Conservation (phyloP, 1,140 invertebrate genomes). For the Pollicipes pollicipes region DNA sequence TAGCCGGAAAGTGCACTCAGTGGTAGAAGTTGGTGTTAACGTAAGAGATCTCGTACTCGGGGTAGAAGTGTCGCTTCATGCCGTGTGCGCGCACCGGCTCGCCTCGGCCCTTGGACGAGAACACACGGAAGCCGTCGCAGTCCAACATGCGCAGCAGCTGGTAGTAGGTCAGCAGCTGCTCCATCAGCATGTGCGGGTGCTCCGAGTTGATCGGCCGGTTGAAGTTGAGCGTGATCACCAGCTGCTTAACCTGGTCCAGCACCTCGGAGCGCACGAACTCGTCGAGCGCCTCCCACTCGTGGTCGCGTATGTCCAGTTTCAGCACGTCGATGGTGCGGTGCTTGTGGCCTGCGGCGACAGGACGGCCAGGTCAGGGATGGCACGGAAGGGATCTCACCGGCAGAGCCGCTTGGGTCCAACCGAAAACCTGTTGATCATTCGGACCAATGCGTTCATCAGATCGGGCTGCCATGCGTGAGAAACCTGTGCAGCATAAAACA, state of each 20-base stretch:
- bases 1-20: too few species aligned
- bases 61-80: background rate
- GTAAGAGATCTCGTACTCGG: background rate
- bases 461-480: too few species aligned
- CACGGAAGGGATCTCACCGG: too few species aligned
- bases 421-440: too few species aligned
- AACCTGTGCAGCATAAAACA: too few species aligned
- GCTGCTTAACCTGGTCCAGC: slow-evolving; percentile 3
- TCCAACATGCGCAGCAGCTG: slow-evolving; percentile 3
- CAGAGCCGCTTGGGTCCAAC: too few species aligned
- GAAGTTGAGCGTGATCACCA: slow-evolving; percentile 5
- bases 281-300: slow-evolving; percentile 3
- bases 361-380: background rate
- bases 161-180: background rate
- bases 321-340: background rate
- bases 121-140: slow-evolving; percentile 1
- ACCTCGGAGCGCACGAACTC: background rate
- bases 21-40: slow-evolving; percentile 1
- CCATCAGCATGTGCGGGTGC: background rate
- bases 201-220: background rate
- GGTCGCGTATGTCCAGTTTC: background rate
- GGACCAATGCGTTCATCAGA: too few species aligned
- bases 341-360: background rate
- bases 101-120: background rate
- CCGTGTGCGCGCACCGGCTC: background rate